These are phyloP conservation scores for Nothocercus julius DNA, from an alignment of 2,113 vertebrate genomes.

Conservation along the genomic window DNA sequence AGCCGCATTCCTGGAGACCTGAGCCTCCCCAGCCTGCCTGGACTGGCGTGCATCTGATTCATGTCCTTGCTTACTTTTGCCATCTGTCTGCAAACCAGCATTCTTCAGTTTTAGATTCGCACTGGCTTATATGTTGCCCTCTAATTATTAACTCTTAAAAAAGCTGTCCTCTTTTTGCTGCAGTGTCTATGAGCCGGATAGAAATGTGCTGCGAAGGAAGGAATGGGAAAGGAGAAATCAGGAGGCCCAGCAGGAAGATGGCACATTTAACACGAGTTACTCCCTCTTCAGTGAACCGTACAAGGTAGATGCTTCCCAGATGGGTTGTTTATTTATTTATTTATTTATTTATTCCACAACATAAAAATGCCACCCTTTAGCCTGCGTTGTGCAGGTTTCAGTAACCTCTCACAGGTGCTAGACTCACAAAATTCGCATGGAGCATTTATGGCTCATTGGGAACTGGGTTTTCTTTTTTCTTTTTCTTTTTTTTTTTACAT, in stretches of 20 bases:
- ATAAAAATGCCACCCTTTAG: not conserved
- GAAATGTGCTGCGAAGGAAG: constrained; percentile 82
- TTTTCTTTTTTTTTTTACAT: not conserved
- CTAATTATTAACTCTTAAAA: constrained; percentile 51
- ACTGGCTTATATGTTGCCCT: not conserved
- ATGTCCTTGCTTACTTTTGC: constrained; percentile 50
- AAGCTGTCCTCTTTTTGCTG: constrained; percentile 14
- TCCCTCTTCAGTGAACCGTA: constrained; percentile 86
- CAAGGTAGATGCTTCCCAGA: constrained; percentile 76
- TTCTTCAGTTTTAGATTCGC: not conserved
- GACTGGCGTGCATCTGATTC: constrained; percentile 51
- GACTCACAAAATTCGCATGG: not conserved
- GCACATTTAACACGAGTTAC: constrained; percentile 74
- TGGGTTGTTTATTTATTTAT: not conserved
- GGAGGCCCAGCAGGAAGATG: constrained; percentile 80
- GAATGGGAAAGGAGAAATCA: constrained; percentile 83
- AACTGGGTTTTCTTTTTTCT: not conserved
- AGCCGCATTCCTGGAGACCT: constrained; percentile 5
- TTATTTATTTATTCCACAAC: not conserved
- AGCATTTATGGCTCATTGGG: not conserved
- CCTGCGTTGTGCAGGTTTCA: not conserved
- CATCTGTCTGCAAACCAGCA: constrained; percentile 58
- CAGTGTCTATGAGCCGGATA: constrained; percentile 82
- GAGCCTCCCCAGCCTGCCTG: constrained; percentile 10
- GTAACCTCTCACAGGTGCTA: not conserved